Percentiles rank a stretch among this genome's conserved stretches.
Conservation (phyloP, 1,140 invertebrate genomes). For the Aleiodes sp. region DNA sequence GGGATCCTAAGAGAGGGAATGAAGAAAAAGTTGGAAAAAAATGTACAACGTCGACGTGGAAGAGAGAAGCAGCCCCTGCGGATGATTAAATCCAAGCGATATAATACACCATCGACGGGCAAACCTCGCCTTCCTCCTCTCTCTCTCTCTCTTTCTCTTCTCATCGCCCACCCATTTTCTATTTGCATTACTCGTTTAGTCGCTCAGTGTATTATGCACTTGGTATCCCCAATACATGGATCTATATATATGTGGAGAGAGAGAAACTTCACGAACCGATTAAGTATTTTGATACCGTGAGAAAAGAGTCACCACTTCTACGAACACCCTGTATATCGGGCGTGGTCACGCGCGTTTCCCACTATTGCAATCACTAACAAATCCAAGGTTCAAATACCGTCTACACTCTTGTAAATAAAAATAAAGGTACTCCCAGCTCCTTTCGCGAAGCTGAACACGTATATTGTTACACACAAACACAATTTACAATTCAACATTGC, state of each 20-base stretch:
- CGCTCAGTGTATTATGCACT: slow-evolving; percentile 32
- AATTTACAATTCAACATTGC: too few species aligned
- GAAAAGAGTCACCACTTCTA: slow-evolving; percentile 40
- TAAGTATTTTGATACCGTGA: slow-evolving; percentile 42
- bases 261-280: slow-evolving; percentile 30
- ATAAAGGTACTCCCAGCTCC: neutral
- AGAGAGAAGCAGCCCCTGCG: slow-evolving; percentile 18
- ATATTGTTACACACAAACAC: too few species aligned
- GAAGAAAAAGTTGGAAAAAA: neutral
- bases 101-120: slow-evolving; percentile 29
- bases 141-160: slow-evolving; percentile 2
- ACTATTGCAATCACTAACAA: slow-evolving; percentile 36
- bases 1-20: neutral
- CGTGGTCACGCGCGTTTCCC: slow-evolving; percentile 42
- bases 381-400: slow-evolving; percentile 37
- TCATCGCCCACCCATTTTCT: slow-evolving; percentile 39
- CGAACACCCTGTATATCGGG: slow-evolving; percentile 38
- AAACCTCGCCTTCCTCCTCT: neutral
- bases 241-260: neutral
- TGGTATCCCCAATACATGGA: neutral
- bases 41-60: slow-evolving; percentile 3
- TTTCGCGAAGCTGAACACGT: slow-evolving; percentile 28
- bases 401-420: neutral
- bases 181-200: slow-evolving; percentile 40
- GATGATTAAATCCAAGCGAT: slow-evolving; percentile 39